Evolutionary conservation across 2,888 invertebrate genomes (phyloP), one percentile per base, ranked within the genome.

Genomic region (Galeopsomyia nigrocyanea): DNA sequence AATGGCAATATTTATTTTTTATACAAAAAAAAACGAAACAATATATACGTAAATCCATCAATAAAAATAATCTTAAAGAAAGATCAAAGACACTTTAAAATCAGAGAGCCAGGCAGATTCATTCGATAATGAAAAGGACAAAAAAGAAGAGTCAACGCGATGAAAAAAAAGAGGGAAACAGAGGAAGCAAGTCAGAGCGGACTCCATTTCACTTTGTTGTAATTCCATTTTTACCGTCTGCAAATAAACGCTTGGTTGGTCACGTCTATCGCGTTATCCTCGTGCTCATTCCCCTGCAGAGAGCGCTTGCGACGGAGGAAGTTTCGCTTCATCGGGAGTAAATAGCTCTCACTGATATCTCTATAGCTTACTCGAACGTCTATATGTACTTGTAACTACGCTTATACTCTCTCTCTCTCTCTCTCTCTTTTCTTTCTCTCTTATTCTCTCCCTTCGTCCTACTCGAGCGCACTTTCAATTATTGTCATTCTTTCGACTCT

Each of bases 131-230:
- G 10, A 1, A 39, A 39, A n/a, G 51, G 5, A 60, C 19, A 14
- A 5, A 19, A 47, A 53, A 16, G 13, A n/a, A 0, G 9, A 58
- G 31, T 2, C 17, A 58, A 58, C 19, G 17, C 46, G 58, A 46
- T 21, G 49, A 50, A 62, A 62, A 50, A 49, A 50, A 62, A 50
- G 62, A 50, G 58, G 50, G 58, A 58, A 21, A 26, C 26, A 61
- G 53, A 19, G 39, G 31, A 49, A 47, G 19, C 51, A 17, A 63
- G 63, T 47, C 56, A 62, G 78, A 80, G 79, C 77, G 77, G 80
- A 79, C 78, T 81, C 77, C 78, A 79, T 82, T 81, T 79, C 77
- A 77, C 79, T 81, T 80, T 78, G 80, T 80, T 79, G 79, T 81
- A 81, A 82, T 82, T 80, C 78, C 79, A 82, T 80, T 81, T 81